Conservation (phyloP, 2,888 invertebrate species). For the Diarsia brunnea region DNA sequence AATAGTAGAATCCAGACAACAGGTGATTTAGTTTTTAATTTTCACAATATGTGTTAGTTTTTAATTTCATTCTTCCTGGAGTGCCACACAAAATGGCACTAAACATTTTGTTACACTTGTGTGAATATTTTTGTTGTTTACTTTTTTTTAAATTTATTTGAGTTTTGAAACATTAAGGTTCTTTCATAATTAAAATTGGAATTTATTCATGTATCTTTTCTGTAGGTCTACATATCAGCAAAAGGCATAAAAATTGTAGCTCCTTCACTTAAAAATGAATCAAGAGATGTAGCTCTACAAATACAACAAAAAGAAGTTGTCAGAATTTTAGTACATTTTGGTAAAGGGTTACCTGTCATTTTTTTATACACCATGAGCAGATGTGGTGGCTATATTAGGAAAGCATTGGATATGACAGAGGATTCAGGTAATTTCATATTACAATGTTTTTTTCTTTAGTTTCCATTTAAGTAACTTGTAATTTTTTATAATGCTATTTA, state of each 20-base stretch:
- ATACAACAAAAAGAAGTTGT: constrained; percentile 93
- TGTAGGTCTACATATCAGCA: constrained; percentile 90
- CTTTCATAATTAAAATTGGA: neutral
- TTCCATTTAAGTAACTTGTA: neutral
- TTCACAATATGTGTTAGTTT: neutral
- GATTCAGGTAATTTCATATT: constrained; percentile 77
- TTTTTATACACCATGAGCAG: constrained; percentile 94
- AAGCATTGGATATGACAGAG: constrained; percentile 93
- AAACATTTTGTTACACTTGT: neutral
- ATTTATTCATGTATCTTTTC: constrained; percentile 49
- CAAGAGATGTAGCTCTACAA: constrained; percentile 91
- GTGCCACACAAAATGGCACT: neutral
- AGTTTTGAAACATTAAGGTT: neutral
- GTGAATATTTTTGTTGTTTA: neutral
- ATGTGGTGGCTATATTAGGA: constrained; percentile 93
- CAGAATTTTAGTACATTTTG: constrained; percentile 94
- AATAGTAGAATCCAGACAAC: neutral
- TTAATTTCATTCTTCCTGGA: neutral
- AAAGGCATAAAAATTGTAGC: constrained; percentile 92
- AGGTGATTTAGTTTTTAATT: neutral
- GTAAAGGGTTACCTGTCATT: constrained; percentile 94
- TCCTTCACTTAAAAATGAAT: constrained; percentile 90
- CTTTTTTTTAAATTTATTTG: neutral
- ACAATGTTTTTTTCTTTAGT: neutral
- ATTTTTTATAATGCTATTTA: constrained; percentile 18